phyloP scores from a whole-genome alignment of 2,888 invertebrate species.

The Malthinus seriepunctatus region DNA sequence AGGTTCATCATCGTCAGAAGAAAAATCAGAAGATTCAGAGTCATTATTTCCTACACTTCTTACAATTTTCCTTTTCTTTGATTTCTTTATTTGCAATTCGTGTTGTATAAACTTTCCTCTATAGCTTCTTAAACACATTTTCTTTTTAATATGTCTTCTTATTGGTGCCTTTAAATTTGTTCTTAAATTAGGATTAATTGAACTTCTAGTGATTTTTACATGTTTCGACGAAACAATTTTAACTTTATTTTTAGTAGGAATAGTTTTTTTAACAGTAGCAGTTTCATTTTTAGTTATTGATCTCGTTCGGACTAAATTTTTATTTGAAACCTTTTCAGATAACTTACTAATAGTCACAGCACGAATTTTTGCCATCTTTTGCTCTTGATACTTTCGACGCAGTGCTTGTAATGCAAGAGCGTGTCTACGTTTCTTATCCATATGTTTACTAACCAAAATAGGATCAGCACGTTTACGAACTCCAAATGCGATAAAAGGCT shows the following conservation, averaged over 20 bases:
- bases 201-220: constrained; percentile 45
- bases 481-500: constrained; percentile 59
- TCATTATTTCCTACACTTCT: constrained; percentile 28
- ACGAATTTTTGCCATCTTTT: constrained; percentile 61
- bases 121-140: constrained; percentile 55
- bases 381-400: constrained; percentile 64
- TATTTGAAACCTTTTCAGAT: constrained; percentile 52
- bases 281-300: constrained; percentile 54
- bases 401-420: constrained; percentile 60
- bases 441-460: constrained; percentile 52
- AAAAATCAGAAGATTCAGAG: constrained; percentile 50
- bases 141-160: constrained; percentile 31
- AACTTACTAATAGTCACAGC: constrained; percentile 54
- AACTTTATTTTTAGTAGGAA: constrained; percentile 45
- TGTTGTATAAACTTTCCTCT: constrained; percentile 52
- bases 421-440: constrained; percentile 53
- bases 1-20: constrained; percentile 61
- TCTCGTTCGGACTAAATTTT: constrained; percentile 57
- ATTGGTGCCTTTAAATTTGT: constrained; percentile 43
- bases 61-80: constrained; percentile 25
- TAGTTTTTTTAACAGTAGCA: constrained; percentile 45
- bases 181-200: constrained; percentile 32
- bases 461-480: constrained; percentile 62
- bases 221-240: constrained; percentile 51
- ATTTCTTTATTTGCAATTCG: constrained; percentile 44